Conservation (phyloP, 1,140 invertebrate genomes). For the Nasonia vitripennis region DNA sequence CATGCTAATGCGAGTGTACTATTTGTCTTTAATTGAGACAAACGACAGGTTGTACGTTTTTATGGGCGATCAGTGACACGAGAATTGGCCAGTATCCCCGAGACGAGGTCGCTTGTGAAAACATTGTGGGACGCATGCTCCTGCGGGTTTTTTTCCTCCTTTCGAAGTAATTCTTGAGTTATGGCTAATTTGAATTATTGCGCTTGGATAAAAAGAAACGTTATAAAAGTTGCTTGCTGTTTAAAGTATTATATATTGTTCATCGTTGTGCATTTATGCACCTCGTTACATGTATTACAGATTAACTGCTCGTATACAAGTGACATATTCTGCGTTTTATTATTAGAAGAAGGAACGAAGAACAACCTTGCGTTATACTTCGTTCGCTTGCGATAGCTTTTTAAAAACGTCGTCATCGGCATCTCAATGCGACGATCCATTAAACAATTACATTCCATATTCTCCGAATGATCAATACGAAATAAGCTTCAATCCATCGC, state of each 20-base stretch:
- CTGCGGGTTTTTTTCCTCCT: not conserved
- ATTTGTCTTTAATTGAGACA: constrained; percentile 17
- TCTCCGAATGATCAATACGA: not conserved
- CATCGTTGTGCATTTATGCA: not conserved
- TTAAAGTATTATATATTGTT: constrained; percentile 8
- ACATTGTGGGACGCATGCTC: not conserved
- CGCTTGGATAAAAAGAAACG: not conserved
- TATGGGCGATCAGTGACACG: not conserved
- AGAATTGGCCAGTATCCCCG: not conserved
- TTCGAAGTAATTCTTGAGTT: not conserved
- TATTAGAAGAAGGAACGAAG: not conserved
- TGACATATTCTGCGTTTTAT: not conserved
- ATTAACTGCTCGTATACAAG: not conserved
- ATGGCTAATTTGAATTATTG: constrained; percentile 1
- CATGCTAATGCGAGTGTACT: not conserved
- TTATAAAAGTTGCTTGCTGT: not conserved
- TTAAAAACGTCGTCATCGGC: too few species aligned
- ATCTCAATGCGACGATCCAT: not conserved
- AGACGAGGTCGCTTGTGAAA: constrained; percentile 34
- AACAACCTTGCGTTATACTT: not conserved
- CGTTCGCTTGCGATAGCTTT: not conserved
- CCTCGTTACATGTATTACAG: constrained; percentile 10
- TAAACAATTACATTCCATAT: not conserved
- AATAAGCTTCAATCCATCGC: not conserved
- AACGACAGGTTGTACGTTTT: not conserved